Base-by-base conservation (phyloP, 2,113 vertebrate species). In the Lophura nycthemera region DNA sequence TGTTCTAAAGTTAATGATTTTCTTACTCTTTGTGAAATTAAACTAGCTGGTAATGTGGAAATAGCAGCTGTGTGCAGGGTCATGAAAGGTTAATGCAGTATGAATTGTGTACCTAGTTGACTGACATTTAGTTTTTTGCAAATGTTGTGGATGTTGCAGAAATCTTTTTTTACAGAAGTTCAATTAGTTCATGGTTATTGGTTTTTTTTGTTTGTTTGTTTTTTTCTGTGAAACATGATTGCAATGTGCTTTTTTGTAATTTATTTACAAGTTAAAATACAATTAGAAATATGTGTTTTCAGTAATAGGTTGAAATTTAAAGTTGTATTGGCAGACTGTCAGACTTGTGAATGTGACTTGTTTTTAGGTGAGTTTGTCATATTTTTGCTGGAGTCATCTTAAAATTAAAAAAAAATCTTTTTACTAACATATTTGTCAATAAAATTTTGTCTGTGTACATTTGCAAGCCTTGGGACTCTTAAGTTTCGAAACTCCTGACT, bases 381-480 rank as follows among this genome's bases (percentile, higher is more conserved):
- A 59, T 83, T 95, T 95, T 90, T 93, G 47, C 15, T 92, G 71
- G 43, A 82, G 38, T 76, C 8, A 25, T 38, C 40, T 54, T 8
- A 52, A 63, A 65, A 86, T 74, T 7, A 75, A 48, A 21, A 11
- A 48, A 73, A 45, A n/a, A 87, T 84, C 10, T 74, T 83, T 73
- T 36, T 32, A 50, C 52, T 60, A 47, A 30, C 14, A 30, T 88
- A 48, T 80, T 91, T 96, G 75, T 73, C 17, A 97, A 95, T 97
- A 93, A 97, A 97, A n/a, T 91, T 95, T 83, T 25, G 4, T 20
- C 27, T 86, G n/a, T 82, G 80, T 77, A 47, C 83, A 42, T 93
- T 92, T 93, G 34, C 78, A 76, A 66, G 52, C 72, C 89, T 74
- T 29, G 13, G 11, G 32, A 64, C 27, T 95, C 22, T 85, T 84